phyloP scores from a whole-genome alignment of 2,113 vertebrate species.

The Syngnathoides biaculeatus region DNA sequence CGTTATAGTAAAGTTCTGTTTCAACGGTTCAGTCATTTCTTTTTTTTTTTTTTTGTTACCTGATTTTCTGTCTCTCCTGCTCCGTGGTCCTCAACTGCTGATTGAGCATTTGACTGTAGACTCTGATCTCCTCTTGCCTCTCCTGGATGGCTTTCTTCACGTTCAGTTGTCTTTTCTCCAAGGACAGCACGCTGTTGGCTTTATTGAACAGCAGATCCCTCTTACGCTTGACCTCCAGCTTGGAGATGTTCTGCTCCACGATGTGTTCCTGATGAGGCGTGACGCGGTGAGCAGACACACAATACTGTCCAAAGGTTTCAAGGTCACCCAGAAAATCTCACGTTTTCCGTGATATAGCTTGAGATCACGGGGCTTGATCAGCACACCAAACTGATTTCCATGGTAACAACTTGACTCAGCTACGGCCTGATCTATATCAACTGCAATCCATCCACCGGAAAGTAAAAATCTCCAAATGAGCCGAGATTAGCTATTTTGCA shows the following conservation, averaged over 20 bases:
- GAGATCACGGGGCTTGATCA: no score
- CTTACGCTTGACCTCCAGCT: conserved; percentile 79
- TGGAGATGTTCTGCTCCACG: conserved; percentile 85
- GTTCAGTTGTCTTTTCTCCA: conserved; percentile 82
- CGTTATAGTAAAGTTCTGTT: background rate
- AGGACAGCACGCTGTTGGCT: conserved; percentile 79
- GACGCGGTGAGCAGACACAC: no score
- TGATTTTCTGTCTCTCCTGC: conserved; percentile 81
- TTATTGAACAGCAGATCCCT: conserved; percentile 77
- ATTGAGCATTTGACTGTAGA: conserved; percentile 77
- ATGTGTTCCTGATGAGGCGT: conserved; percentile 80
- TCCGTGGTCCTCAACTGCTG: conserved; percentile 81
- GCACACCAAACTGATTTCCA: background rate
- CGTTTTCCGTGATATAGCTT: no score
- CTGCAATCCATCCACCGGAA: no score
- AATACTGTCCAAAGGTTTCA: no score
- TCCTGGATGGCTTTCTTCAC: conserved; percentile 80
- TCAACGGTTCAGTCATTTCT: background rate
- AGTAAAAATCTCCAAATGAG: no score
- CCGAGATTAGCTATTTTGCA: no score
- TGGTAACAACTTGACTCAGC: background rate
- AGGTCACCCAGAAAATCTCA: no score
- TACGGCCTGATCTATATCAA: no score
- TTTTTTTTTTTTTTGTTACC: conserved; percentile 61
- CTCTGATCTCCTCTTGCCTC: conserved; percentile 80